These are phyloP conservation scores for Euplexia lucipara DNA, from an alignment of 2,888 invertebrate species.

Conservation along the genomic window DNA sequence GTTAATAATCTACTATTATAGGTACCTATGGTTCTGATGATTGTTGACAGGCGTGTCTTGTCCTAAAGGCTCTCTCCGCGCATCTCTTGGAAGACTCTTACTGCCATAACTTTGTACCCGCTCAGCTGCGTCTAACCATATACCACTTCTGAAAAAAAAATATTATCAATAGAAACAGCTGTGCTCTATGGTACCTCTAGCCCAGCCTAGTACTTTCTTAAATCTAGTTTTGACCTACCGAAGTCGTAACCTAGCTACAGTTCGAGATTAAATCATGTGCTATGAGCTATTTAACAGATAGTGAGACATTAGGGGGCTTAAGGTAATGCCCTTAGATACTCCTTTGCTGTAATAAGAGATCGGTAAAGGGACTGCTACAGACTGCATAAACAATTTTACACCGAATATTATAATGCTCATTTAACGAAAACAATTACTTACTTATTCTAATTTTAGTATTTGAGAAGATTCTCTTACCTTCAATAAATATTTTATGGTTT, in stretches of 20 bases:
- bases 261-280: no score
- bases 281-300: background rate
- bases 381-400: background rate
- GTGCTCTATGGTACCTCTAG: no score
- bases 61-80: constrained; percentile 96
- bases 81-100: constrained; percentile 95
- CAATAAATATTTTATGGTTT: constrained; percentile 16
- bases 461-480: background rate
- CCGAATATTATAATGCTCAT: background rate
- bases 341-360: background rate
- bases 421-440: background rate
- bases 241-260: no score
- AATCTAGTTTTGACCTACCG: no score
- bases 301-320: background rate
- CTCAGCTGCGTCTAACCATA: constrained; percentile 96
- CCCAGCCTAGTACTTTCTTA: no score
- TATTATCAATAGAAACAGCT: no score
- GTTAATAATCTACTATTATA: no score
- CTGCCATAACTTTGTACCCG: constrained; percentile 91
- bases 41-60: constrained; percentile 93
- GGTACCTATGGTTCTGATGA: constrained; percentile 85
- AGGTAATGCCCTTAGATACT: background rate
- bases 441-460: background rate
- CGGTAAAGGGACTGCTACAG: background rate
- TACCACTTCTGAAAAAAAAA: constrained; percentile 87